Evolutionary conservation across 1,140 invertebrate genomes (phyloP), one percentile per base, ranked within the genome.

Genomic region (Danaus melanippus): DNA sequence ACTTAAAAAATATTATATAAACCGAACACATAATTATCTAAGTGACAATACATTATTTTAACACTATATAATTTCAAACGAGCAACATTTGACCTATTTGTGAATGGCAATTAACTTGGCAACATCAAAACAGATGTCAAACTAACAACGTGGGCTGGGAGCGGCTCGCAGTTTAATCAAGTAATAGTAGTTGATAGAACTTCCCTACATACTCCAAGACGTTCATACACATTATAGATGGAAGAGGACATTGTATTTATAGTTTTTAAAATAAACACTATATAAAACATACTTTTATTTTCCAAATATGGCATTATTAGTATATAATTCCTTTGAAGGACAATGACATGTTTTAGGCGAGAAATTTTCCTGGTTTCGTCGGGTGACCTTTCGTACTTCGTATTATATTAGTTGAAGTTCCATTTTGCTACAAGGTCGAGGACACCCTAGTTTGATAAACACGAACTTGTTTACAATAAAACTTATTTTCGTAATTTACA

Each of bases 131-230:
- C 56, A 12, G 52, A 59, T 48, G 52, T 43, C 21, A 41, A 9
- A 44, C 17, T 54, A 59, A 46, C 46, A 54, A 59, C 52, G 52
- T 54, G 12, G 9, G 32, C 41, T 42, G 41, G 62, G 56, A 17
- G 56, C 53, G 58, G 54, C 54, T n/a, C 51, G 43, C 54, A 44
- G 44, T 62, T 64, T 69, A 67, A 69, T 69, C 64, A 67, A 64
- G 67, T 68, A 64, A 68, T 64, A 65, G 60, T 54, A 44, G 39
- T 58, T 56, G 17, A 58, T 61, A 40, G 46, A 56, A 56, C 15
- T 46, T n/a, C 43, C 43, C 42, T 50, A 55, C 48, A 48, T 56
- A 15, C 10, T 44, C 12, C 12, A 11, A 46, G 40, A 53, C 46
- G 46, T 11, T 15, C 1, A 15, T 10, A 46, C 44, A 47, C 9